phyloP scores from a whole-genome alignment of 92 coral and sea anemone genomes.

The Bergia sp. region DNA sequence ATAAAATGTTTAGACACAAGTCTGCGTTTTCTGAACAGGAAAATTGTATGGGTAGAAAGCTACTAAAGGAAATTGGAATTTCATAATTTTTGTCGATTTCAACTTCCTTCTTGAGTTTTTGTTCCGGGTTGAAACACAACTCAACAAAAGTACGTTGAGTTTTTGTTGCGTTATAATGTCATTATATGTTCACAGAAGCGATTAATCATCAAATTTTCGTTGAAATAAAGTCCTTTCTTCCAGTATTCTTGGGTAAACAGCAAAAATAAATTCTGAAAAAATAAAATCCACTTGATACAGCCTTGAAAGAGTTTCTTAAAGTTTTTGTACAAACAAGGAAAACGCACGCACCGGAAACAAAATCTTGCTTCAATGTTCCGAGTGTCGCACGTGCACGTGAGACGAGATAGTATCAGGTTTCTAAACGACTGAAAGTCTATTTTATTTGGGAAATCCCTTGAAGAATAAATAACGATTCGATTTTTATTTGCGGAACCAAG shows the following conservation, averaged over 20 bases:
- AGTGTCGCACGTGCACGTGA: not conserved
- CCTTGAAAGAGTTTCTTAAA: not conserved
- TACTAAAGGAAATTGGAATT: too few relatives aligned
- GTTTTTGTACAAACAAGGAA: not conserved
- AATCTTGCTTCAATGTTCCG: not conserved
- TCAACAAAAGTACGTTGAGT: too few relatives aligned
- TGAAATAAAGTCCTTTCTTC: not conserved
- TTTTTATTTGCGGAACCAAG: not conserved
- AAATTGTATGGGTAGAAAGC: too few relatives aligned
- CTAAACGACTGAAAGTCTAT: too few relatives aligned
- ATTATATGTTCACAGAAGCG: not conserved
- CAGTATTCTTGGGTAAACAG: not conserved
- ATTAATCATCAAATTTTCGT: not conserved
- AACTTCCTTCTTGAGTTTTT: not conserved
- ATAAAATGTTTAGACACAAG: too few relatives aligned
- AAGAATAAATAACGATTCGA: too few relatives aligned
- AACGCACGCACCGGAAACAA: not conserved
- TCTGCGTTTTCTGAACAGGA: not conserved
- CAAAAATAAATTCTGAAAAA: not conserved
- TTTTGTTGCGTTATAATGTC: not conserved
- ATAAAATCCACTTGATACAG: too few relatives aligned
- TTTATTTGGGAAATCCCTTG: not conserved
- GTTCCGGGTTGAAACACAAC: not conserved
- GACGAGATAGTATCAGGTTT: not conserved
- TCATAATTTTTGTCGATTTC: not conserved